Evolutionary conservation across 2,113 vertebrate genomes (phyloP), one percentile per base, ranked within the genome.

Genomic region (Fukomys damarensis): DNA sequence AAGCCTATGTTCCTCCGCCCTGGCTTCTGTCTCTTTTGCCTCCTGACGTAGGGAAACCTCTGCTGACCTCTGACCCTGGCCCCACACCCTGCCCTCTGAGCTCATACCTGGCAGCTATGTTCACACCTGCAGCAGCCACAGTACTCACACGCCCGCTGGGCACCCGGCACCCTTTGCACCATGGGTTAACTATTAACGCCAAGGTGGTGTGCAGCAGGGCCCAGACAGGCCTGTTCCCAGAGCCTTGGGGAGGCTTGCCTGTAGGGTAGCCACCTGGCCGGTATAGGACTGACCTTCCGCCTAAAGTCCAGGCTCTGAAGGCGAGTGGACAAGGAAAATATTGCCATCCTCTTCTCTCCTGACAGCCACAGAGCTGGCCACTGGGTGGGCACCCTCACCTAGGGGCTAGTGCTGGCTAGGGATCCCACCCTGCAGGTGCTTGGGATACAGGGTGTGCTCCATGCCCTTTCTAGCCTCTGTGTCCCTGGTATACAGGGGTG

Each of bases 151-250:
- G 3, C 80, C 84, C 13, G 49, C 52, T 0, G 26, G 90, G 89
- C 28, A 49, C 89, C 89, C 49, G 20, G 88, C 93, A 94, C 84
- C 91, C 96, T 96, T 81, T 91, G 95, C 84, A 52, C 65, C 20
- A 19, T 14, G 0, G 28, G 94, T 96, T 93, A 93, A 92, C 80
- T 70, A 70, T 96, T 93, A 96, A 85, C 79, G 28, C 1, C 6
- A 19, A 22, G 56, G 61, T 66, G 68, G 80, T 28, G 20, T n/a
- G 49, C 59, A 77, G 52, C 5, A 26, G 54, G 77, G 86, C n/a
- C 74, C 68, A 46, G 59, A 54, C 0, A 19, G 56, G 86, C 58
- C 59, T 82, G 9, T 61, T 56, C 52, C 70, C 63, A 43, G 43
- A 0, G 12, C 72, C 72, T 11, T 8, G 17, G 14, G 26, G 52